These are phyloP conservation scores for Euwallacea fornicatus DNA, from an alignment of 1,140 invertebrate species.

Conservation along the genomic window DNA sequence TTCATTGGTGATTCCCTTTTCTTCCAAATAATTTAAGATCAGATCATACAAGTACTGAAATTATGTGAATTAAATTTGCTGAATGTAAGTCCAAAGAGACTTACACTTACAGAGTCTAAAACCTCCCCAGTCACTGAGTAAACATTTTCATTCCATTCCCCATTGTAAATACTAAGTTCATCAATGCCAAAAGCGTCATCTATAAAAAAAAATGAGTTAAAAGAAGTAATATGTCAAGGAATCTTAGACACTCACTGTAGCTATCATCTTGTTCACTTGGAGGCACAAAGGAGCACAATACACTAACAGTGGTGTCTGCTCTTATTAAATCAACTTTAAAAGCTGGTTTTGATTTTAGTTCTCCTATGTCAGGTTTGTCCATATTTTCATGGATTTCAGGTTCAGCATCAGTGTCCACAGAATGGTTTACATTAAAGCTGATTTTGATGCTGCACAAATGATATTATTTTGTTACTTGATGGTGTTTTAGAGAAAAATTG, in stretches of 20 bases:
- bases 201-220: conserved; percentile 49
- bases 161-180: conserved; percentile 81
- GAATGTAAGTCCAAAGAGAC: conserved; percentile 45
- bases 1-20: conserved; percentile 89
- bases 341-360: conserved; percentile 84
- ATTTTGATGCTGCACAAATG: conserved; percentile 66
- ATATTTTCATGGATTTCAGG: conserved; percentile 64
- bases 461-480: not conserved
- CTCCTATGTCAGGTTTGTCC: conserved; percentile 71
- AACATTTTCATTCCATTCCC: conserved; percentile 78
- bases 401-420: conserved; percentile 77
- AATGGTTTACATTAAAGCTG: conserved; percentile 87
- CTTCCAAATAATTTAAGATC: conserved; percentile 90
- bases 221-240: not conserved
- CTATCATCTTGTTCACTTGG: conserved; percentile 67
- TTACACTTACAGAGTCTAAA: conserved; percentile 76
- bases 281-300: conserved; percentile 78
- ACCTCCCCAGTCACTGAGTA: conserved; percentile 89
- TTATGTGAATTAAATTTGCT: conserved; percentile 11
- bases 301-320: conserved; percentile 74
- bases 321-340: conserved; percentile 82
- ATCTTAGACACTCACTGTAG: conserved; percentile 66
- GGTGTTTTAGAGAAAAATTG: no score
- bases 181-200: conserved; percentile 87
- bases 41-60: conserved; percentile 91